These are phyloP conservation scores for Gorsachius magnificus DNA, from an alignment of 2,797 vertebrate genomes.

Conservation along the genomic window DNA sequence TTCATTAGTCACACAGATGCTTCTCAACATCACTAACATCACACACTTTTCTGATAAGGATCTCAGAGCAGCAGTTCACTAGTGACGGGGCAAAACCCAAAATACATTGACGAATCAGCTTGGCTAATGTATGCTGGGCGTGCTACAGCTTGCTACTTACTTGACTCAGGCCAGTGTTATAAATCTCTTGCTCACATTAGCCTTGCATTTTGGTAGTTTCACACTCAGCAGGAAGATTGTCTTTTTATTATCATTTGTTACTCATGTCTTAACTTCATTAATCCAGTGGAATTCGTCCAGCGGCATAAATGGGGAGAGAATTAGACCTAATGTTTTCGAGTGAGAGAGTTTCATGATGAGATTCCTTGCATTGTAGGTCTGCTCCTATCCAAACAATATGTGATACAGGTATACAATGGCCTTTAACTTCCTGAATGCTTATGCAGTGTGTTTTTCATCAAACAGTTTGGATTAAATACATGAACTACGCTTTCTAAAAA, in stretches of 20 bases:
- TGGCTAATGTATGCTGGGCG: not conserved
- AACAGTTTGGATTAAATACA: conserved; percentile 62
- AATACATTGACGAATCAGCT: not conserved
- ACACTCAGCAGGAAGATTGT: not conserved
- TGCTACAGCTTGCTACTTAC: not conserved
- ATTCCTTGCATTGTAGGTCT: conserved; percentile 30
- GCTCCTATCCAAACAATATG: conserved; percentile 49
- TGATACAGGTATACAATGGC: conserved; percentile 58
- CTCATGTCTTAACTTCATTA: conserved; percentile 4
- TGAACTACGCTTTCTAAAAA: conserved; percentile 61
- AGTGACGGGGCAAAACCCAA: not conserved
- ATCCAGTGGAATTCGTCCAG: not conserved
- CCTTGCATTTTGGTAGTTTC: not conserved
- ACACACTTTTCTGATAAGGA: not conserved
- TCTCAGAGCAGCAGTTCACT: not conserved
- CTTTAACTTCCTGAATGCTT: conserved; percentile 43
- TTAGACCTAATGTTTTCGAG: not conserved
- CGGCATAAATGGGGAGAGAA: not conserved
- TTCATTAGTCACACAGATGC: not conserved
- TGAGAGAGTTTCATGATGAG: not conserved
- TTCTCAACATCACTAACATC: not conserved
- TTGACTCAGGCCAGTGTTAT: not conserved
- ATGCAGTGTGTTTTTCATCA: conserved; percentile 61
- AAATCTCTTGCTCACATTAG: not conserved
- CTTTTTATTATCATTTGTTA: not conserved